Evolutionary conservation across 1,140 invertebrate species (phyloP), one percentile per base, ranked within the genome.

Genomic region (Sesamia nonagrioides): DNA sequence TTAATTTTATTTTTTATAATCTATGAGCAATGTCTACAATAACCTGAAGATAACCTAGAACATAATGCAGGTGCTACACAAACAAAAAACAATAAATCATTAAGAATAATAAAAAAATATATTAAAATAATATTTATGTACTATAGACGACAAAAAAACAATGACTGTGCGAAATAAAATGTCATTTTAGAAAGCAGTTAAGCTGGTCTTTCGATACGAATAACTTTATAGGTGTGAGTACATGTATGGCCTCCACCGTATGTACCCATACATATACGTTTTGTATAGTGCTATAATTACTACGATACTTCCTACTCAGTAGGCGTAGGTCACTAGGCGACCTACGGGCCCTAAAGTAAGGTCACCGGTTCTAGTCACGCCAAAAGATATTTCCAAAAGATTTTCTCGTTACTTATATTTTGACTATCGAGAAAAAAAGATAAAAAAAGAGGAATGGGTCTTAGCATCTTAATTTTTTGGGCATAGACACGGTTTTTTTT

Each of bases 341-440:
- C 79, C 73, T 80, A 80, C 50, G 63, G 45, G 66, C 73, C 74
- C 74, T 76, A 76, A 80, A 69, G 72, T 69, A 69, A 80, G 78
- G 78, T 18, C 78, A 63, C 35, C 27, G 7, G 21, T 50, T 71
- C 58, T 79, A 74, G 71, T n/a, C 18, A 42, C 27, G 27, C 15
- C 54, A 15, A 58, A 73, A 73, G 27, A 7, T 45, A 58, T 45
- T 58, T 58, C 52, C 52, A 37, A 73, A 73, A 73, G 52, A 58
- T 73, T 18, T 58, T 73, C 52, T 2, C 52, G 1, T 2, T 9
- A 21, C 8, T 52, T 52, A 50, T 54, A n/a, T n/a, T n/a, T n/a
- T n/a, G n/a, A n/a, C n/a, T n/a, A n/a, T n/a, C n/a, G n/a, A n/a
- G n/a, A n/a, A n/a, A n/a, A n/a, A n/a, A n/a, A n/a, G n/a, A n/a